phyloP scores from a whole-genome alignment of 1,140 invertebrate genomes.

The Lineus longissimus region DNA sequence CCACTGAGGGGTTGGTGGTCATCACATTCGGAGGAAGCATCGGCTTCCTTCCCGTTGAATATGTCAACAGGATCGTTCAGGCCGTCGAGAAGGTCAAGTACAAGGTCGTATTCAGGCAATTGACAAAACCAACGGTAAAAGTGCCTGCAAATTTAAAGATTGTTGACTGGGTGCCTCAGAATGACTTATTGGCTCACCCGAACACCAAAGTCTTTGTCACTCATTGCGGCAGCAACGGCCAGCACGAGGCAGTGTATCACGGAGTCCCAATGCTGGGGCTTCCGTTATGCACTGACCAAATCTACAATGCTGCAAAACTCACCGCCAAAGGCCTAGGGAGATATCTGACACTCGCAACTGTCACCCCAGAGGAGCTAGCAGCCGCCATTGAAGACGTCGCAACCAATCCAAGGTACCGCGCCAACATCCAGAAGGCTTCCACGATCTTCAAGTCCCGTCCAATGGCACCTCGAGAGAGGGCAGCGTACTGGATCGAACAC shows the following conservation, averaged over 20 bases:
- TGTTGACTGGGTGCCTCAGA: slow-evolving; percentile 74
- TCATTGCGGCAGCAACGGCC: slow-evolving; percentile 71
- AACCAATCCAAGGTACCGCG: slow-evolving; percentile 6
- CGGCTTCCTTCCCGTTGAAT: slow-evolving; percentile 5
- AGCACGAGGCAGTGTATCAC: slow-evolving; percentile 69
- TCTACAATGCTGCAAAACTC: slow-evolving; percentile 49
- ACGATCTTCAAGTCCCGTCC: slow-evolving; percentile 8
- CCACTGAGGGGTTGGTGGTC: too few relatives aligned
- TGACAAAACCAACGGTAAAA: slow-evolving; percentile 54
- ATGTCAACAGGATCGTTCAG: slow-evolving; percentile 43
- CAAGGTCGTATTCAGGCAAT: slow-evolving; percentile 58
- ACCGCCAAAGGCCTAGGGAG: slow-evolving; percentile 43
- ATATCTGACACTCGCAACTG: slow-evolving; percentile 32
- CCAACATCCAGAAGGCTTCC: slow-evolving; percentile 4
- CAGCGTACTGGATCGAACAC: slow-evolving; percentile 13
- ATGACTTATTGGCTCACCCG: slow-evolving; percentile 67
- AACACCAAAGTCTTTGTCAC: slow-evolving; percentile 64
- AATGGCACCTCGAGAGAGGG: not conserved
- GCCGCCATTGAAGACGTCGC: slow-evolving; percentile 28
- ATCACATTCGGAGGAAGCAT: not conserved
- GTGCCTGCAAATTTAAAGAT: slow-evolving; percentile 68
- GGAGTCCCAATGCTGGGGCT: slow-evolving; percentile 70
- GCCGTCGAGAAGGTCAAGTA: slow-evolving; percentile 56
- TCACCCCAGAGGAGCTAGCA: slow-evolving; percentile 29
- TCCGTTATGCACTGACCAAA: slow-evolving; percentile 68